Evolutionary conservation across 2,113 vertebrate species (phyloP).

Genomic region (Corythornis madagascariensis): DNA sequence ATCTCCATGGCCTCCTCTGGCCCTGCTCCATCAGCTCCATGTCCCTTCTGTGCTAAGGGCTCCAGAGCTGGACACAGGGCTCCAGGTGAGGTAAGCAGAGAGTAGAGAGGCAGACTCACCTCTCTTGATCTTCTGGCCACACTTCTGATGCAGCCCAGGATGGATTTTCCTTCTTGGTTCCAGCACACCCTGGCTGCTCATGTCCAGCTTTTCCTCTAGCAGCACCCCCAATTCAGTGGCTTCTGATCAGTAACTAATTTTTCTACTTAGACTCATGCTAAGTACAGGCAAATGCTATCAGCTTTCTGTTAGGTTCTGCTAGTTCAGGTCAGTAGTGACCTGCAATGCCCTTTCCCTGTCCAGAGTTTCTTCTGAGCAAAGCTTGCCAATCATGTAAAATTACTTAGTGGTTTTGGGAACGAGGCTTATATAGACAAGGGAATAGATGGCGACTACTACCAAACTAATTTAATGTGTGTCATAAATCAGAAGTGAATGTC

Average conservation of each 20-base stretch:
- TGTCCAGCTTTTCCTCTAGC: too few relatives aligned
- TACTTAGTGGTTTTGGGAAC: conserved; percentile 60
- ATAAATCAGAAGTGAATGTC: conserved; percentile 37
- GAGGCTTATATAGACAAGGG: background rate
- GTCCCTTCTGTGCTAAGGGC: too few relatives aligned
- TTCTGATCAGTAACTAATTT: background rate
- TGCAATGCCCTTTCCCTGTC: background rate
- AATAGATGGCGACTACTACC: conserved; percentile 22
- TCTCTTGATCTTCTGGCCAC: too few relatives aligned
- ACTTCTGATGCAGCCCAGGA: too few relatives aligned
- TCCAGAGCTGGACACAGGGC: too few relatives aligned
- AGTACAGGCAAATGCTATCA: background rate
- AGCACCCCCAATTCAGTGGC: background rate
- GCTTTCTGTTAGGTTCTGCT: background rate
- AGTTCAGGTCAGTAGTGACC: background rate
- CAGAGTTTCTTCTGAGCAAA: background rate
- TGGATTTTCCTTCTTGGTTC: too few relatives aligned
- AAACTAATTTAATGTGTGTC: conserved; percentile 45
- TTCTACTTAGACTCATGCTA: background rate
- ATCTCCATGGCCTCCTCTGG: too few relatives aligned
- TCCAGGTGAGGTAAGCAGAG: too few relatives aligned
- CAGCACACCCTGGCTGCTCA: too few relatives aligned
- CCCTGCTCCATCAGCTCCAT: too few relatives aligned
- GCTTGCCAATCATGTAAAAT: conserved; percentile 44
- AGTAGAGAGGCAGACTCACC: too few relatives aligned